Percentiles rank a stretch among this genome's conserved stretches.
These are phyloP conservation scores for Galeopsomyia nigrocyanea DNA, from an alignment of 2,888 invertebrate genomes.

Conservation along the genomic window DNA sequence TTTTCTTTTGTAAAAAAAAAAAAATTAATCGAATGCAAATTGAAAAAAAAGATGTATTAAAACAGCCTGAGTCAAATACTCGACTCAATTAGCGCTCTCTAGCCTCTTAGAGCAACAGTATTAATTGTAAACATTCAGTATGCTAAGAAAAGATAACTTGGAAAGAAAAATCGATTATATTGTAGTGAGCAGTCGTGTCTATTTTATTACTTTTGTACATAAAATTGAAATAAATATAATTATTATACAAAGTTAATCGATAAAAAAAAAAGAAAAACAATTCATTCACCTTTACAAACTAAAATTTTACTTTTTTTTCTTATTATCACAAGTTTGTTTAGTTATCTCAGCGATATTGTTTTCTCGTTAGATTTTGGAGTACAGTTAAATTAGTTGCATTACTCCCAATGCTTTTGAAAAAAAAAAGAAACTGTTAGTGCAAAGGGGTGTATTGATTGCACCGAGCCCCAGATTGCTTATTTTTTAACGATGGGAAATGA, in stretches of 20 bases:
- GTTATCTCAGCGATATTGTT: constrained; percentile 23
- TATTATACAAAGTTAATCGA: constrained; percentile 38
- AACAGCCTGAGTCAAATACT: constrained; percentile 47
- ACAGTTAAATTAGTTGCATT: constrained; percentile 5
- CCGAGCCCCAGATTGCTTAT: not conserved
- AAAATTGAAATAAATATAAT: constrained; percentile 61
- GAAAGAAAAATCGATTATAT: constrained; percentile 46
- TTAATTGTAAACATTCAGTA: constrained; percentile 58
- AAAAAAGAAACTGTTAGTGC: constrained; percentile 2
- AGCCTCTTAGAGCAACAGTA: constrained; percentile 56
- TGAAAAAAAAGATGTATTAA: constrained; percentile 25
- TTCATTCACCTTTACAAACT: constrained; percentile 18
- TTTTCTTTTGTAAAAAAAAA: not conserved
- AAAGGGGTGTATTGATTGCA: not conserved
- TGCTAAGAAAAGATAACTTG: constrained; percentile 51
- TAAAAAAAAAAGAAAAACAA: constrained; percentile 35
- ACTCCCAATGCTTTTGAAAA: not conserved
- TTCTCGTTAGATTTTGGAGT: constrained; percentile 12
- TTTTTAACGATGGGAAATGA: not conserved
- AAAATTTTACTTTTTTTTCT: not conserved
- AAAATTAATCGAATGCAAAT: constrained; percentile 18
- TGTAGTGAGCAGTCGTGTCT: constrained; percentile 47
- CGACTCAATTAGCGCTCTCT: constrained; percentile 45
- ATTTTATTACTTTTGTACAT: constrained; percentile 64
- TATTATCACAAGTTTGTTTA: constrained; percentile 35